Conservation (phyloP, 2,113 vertebrate genomes). For the Empidonax alnorum region DNA sequence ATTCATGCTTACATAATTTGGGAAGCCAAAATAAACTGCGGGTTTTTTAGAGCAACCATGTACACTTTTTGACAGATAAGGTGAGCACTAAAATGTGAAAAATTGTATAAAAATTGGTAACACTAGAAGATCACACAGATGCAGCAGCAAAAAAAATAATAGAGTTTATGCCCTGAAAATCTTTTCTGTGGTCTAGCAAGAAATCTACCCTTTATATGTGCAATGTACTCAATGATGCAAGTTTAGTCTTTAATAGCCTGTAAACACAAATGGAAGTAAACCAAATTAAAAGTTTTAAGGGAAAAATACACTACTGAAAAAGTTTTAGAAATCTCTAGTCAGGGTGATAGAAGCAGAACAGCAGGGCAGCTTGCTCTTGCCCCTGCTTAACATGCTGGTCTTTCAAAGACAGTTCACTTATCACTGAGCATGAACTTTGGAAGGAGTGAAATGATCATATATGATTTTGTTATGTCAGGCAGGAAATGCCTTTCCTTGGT, state of each 20-base stretch:
- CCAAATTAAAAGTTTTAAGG: not conserved
- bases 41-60: fast-evolving
- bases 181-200: not conserved
- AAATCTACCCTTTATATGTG: not conserved
- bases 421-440: not conserved
- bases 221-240: fast-evolving
- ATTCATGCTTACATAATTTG: fast-evolving
- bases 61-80: not conserved
- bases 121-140: not conserved
- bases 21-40: not conserved
- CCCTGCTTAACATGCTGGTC: not conserved
- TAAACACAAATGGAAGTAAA: not conserved
- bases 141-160: not conserved
- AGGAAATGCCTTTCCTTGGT: not conserved
- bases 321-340: not conserved
- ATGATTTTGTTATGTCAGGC: not conserved
- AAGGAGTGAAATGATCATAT: not conserved
- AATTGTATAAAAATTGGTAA: not conserved
- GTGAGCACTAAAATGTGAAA: not conserved
- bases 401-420: not conserved
- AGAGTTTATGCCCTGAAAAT: not conserved
- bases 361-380: not conserved
- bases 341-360: not conserved
- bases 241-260: not conserved
- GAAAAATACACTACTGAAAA: not conserved